These are phyloP conservation scores for Lordiphosa fenestrarum DNA, from an alignment of 2,888 invertebrate species.

Conservation along the genomic window DNA sequence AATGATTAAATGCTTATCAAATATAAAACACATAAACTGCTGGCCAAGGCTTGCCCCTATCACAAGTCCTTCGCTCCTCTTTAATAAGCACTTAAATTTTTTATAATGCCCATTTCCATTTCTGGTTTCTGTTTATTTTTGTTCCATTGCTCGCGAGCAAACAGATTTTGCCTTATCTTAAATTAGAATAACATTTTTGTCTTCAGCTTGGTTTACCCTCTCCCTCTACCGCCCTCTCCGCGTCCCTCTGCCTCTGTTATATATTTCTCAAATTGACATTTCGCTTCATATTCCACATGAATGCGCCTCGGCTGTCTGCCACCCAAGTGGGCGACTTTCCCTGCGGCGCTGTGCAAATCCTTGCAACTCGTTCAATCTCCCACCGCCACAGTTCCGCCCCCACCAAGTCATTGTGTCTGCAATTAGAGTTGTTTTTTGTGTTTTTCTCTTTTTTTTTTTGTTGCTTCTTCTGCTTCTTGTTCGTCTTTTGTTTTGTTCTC, in stretches of 20 bases:
- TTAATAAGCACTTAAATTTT: conserved; percentile 47
- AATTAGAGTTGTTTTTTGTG: conserved; percentile 73
- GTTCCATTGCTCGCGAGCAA: conserved; percentile 38
- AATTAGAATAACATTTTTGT: conserved; percentile 70
- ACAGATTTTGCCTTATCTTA: conserved; percentile 67
- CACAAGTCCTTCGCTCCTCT: conserved; percentile 24
- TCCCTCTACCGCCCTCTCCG: neutral
- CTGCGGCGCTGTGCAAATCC: conserved; percentile 69
- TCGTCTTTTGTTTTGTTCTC: conserved; percentile 41
- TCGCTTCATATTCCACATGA: conserved; percentile 72
- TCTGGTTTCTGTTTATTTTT: conserved; percentile 35
- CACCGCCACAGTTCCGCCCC: conserved; percentile 22
- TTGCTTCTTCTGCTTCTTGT: conserved; percentile 22
- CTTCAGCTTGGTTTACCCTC: conserved; percentile 31
- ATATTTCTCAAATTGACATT: conserved; percentile 69
- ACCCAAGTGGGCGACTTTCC: conserved; percentile 47
- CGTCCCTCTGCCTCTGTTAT: conserved; percentile 26
- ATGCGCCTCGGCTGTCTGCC: conserved; percentile 64
- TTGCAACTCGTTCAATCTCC: conserved; percentile 66
- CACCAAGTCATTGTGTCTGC: conserved; percentile 67
- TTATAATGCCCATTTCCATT: conserved; percentile 26
- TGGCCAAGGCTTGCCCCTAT: conserved; percentile 6
- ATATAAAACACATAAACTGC: conserved; percentile 16
- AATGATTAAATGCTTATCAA: conserved; percentile 20
- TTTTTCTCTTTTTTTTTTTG: conserved; percentile 41